Conservation (phyloP, 1,140 invertebrate species). For the Ceratoteleas bidentatus region DNA sequence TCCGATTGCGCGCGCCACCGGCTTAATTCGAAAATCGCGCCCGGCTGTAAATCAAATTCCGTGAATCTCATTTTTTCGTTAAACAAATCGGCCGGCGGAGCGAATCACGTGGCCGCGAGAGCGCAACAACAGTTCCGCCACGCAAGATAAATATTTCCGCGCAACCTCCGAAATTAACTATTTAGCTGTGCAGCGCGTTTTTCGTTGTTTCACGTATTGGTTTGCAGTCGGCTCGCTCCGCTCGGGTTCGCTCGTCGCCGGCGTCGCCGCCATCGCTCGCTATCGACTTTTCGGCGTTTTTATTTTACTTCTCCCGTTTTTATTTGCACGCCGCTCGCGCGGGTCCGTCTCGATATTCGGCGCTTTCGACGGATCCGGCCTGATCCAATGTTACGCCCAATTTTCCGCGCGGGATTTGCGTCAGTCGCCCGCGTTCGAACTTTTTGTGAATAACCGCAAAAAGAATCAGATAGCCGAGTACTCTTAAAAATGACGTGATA, state of each 20-base stretch:
- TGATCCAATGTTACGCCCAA: slow-evolving; percentile 65
- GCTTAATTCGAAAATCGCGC: no score
- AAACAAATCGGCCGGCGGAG: not conserved
- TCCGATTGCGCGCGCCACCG: no score
- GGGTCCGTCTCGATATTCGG: slow-evolving; percentile 61
- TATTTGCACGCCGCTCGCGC: slow-evolving; percentile 38
- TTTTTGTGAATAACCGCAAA: slow-evolving; percentile 55
- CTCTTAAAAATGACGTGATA: no score
- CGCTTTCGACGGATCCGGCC: slow-evolving; percentile 60
- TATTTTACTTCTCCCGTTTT: slow-evolving; percentile 55
- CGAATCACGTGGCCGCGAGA: not conserved
- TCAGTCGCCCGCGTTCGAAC: slow-evolving; percentile 50
- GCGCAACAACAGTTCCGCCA: slow-evolving; percentile 13
- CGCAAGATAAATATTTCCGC: slow-evolving; percentile 27
- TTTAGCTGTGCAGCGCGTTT: slow-evolving; percentile 14
- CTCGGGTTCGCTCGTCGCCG: slow-evolving; percentile 19
- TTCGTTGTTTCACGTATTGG: slow-evolving; percentile 31
- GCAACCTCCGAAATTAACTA: slow-evolving; percentile 35
- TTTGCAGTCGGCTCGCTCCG: slow-evolving; percentile 49
- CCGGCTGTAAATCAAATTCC: no score
- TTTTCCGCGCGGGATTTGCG: slow-evolving; percentile 63
- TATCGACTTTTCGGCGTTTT: slow-evolving; percentile 63
- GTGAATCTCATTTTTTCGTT: no score
- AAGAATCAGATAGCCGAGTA: slow-evolving; percentile 55
- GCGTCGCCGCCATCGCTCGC: slow-evolving; percentile 30